These are phyloP conservation scores for Saccostrea glomerata DNA, from an alignment of 1,140 invertebrate species.

Conservation along the genomic window DNA sequence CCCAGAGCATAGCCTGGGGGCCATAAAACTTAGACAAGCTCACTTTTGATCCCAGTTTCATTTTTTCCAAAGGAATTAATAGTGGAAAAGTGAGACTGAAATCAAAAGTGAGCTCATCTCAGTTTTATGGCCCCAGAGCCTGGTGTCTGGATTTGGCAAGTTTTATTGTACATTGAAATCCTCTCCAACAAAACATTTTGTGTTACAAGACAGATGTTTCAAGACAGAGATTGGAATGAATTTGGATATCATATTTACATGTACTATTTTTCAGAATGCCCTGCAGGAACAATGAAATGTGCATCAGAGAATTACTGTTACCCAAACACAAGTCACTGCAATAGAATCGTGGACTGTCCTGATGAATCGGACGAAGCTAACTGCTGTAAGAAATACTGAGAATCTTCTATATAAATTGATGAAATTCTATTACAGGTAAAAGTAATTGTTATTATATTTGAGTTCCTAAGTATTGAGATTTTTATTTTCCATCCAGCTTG, in stretches of 20 bases:
- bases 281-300: conserved; percentile 52
- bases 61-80: no score
- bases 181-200: no score
- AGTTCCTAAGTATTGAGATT: background rate
- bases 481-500: conserved; percentile 61
- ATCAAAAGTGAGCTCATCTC: no score
- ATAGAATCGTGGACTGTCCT: conserved; percentile 62
- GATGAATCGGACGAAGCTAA: conserved; percentile 61
- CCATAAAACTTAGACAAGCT: no score
- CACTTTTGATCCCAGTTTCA: no score
- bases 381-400: conserved; percentile 57
- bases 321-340: conserved; percentile 50
- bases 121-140: no score
- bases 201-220: no score
- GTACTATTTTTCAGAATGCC: conserved; percentile 52
- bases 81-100: no score
- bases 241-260: background rate
- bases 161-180: no score
- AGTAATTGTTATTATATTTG: background rate
- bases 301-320: conserved; percentile 63
- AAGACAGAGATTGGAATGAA: background rate
- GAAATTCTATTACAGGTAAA: background rate
- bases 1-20: no score
- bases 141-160: no score
- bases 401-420: background rate